Evolutionary conservation across 2,888 invertebrate genomes (phyloP).

Genomic region (Molanna angustata): DNA sequence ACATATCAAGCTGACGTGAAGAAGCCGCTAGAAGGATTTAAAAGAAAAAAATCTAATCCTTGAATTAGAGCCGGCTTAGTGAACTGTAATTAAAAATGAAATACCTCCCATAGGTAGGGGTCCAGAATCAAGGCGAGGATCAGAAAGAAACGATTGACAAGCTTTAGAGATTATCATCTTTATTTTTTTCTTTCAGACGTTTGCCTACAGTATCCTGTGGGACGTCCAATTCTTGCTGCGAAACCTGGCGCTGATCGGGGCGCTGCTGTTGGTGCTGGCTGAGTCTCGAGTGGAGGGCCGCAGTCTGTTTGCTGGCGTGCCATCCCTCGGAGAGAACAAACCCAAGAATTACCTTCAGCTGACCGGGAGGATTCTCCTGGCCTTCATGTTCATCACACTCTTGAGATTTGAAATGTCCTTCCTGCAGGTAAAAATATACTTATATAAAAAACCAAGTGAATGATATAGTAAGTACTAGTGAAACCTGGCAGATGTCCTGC

Average conservation of each 20-base stretch:
- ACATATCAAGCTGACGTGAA: too few relatives aligned
- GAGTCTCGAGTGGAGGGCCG: slow-evolving; percentile 92
- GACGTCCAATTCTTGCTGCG: slow-evolving; percentile 95
- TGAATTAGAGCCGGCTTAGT: too few relatives aligned
- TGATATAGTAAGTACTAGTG: neutral
- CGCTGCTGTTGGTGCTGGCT: slow-evolving; percentile 93
- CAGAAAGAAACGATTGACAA: too few relatives aligned
- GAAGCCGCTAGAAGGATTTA: too few relatives aligned
- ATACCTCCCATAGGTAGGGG: too few relatives aligned
- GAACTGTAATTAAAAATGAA: too few relatives aligned
- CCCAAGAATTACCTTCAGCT: slow-evolving; percentile 96
- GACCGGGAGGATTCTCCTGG: slow-evolving; percentile 90
- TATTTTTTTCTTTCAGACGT: slow-evolving; percentile 61
- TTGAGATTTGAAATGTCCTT: slow-evolving; percentile 91
- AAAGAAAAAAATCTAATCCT: too few relatives aligned
- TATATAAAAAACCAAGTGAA: too few relatives aligned
- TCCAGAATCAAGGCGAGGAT: too few relatives aligned
- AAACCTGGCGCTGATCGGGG: slow-evolving; percentile 95
- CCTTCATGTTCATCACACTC: slow-evolving; percentile 98
- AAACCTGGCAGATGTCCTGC: neutral
- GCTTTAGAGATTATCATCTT: too few relatives aligned
- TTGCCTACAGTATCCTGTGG: slow-evolving; percentile 97
- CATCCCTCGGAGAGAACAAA: slow-evolving; percentile 88
- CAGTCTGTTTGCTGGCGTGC: slow-evolving; percentile 94
- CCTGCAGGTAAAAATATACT: slow-evolving; percentile 76